Percentiles rank a stretch among this genome's conserved stretches.
Evolutionary conservation across 2,113 vertebrate genomes (phyloP).

Genomic region (Oreochromis aureus): DNA sequence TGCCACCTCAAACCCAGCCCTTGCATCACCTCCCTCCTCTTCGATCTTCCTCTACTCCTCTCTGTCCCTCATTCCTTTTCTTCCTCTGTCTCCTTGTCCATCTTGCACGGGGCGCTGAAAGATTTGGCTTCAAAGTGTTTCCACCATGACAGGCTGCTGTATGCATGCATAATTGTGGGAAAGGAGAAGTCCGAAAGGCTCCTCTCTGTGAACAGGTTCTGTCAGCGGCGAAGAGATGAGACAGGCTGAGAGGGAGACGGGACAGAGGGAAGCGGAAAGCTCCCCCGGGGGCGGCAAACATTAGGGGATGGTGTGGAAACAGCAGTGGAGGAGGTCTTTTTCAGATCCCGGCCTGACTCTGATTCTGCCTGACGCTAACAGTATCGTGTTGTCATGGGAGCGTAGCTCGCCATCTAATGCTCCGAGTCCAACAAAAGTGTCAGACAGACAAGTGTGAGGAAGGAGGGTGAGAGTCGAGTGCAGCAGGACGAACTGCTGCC

Average conservation of each 20-base stretch:
- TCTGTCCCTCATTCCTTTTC: neutral
- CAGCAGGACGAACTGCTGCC: neutral
- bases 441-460: neutral
- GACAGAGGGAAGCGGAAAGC: neutral
- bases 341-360: constrained; percentile 7
- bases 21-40: neutral
- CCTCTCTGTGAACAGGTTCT: constrained; percentile 13
- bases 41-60: neutral
- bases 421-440: constrained; percentile 34
- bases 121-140: constrained; percentile 1
- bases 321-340: constrained; percentile 4
- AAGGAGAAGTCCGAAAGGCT: constrained; percentile 7
- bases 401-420: constrained; percentile 28
- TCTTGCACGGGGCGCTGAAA: neutral
- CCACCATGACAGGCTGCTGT: neutral
- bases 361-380: constrained; percentile 43
- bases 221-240: constrained; percentile 20
- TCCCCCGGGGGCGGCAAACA: neutral
- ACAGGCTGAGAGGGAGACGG: neutral
- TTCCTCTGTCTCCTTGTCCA: neutral
- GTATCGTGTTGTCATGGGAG: constrained; percentile 65
- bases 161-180: neutral
- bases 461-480: neutral
- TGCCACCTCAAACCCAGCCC: constrained; percentile 14
- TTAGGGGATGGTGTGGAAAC: neutral